Evolutionary conservation across 2,113 vertebrate species (phyloP).

Genomic region (Hemiscyllium ocellatum): DNA sequence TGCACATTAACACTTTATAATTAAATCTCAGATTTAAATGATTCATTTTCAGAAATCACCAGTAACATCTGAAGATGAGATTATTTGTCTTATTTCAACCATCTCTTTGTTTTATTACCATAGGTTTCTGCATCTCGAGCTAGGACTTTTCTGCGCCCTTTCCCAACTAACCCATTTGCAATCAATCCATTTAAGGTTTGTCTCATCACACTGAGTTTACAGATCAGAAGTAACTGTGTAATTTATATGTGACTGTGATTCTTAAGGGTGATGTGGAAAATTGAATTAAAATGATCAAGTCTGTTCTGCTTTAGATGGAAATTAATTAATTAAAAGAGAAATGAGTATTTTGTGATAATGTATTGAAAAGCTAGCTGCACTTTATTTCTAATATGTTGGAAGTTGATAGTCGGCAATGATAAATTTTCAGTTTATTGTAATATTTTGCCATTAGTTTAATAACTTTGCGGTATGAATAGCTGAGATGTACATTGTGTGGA

Average conservation of each 20-base stretch:
- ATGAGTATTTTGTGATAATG: too few species aligned
- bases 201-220: conserved; percentile 50
- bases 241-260: conserved; percentile 24
- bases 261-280: conserved; percentile 33
- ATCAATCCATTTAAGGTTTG: conserved; percentile 97
- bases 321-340: not conserved
- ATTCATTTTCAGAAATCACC: not conserved
- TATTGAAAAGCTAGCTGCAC: not conserved
- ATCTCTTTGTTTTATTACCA: conserved; percentile 69
- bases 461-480: not conserved
- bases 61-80: conserved; percentile 2
- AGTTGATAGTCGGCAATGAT: not conserved
- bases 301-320: not conserved
- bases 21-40: conserved; percentile 37
- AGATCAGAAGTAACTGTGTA: conserved; percentile 42
- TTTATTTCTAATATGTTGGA: not conserved
- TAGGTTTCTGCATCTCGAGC: conserved; percentile 81
- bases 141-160: conserved; percentile 81
- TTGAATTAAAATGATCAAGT: not conserved
- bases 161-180: conserved; percentile 95
- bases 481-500: not conserved
- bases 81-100: not conserved
- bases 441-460: not conserved
- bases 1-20: conserved; percentile 44
- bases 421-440: not conserved